These are phyloP conservation scores for Papilio glaucus DNA, from an alignment of 1,140 invertebrate genomes.

Conservation along the genomic window DNA sequence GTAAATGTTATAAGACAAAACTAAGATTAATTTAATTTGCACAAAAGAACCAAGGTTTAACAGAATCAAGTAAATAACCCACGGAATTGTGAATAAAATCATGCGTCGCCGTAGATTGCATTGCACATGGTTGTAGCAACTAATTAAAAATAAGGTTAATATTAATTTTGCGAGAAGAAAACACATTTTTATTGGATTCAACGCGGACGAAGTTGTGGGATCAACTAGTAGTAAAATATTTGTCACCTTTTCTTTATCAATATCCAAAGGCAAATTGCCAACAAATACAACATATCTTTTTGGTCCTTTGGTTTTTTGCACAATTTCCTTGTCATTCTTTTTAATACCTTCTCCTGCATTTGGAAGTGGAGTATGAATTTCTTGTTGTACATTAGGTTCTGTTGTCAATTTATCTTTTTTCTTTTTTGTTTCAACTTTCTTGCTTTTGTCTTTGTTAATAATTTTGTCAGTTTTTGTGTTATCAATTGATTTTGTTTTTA, in stretches of 20 bases:
- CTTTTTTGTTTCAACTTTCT: conserved; percentile 39
- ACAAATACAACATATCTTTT: conserved; percentile 79
- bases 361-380: conserved; percentile 13
- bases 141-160: too few relatives aligned
- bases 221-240: background rate
- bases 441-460: conserved; percentile 40
- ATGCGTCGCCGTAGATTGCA: too few relatives aligned
- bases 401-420: conserved; percentile 38
- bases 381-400: conserved; percentile 31
- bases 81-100: too few relatives aligned
- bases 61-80: too few relatives aligned
- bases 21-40: too few relatives aligned
- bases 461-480: conserved; percentile 43
- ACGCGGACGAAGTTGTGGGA: too few relatives aligned
- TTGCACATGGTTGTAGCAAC: too few relatives aligned
- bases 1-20: too few relatives aligned
- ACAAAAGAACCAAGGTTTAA: too few relatives aligned
- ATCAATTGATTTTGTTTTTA: conserved; percentile 39
- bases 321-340: conserved; percentile 42
- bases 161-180: too few relatives aligned
- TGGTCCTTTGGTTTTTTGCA: conserved; percentile 61
- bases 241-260: conserved; percentile 65
- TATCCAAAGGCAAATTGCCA: conserved; percentile 67
- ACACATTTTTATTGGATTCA: too few relatives aligned
- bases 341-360: conserved; percentile 41